These are phyloP conservation scores for Hyposoter didymator DNA, from an alignment of 2,888 invertebrate genomes.

Conservation along the genomic window DNA sequence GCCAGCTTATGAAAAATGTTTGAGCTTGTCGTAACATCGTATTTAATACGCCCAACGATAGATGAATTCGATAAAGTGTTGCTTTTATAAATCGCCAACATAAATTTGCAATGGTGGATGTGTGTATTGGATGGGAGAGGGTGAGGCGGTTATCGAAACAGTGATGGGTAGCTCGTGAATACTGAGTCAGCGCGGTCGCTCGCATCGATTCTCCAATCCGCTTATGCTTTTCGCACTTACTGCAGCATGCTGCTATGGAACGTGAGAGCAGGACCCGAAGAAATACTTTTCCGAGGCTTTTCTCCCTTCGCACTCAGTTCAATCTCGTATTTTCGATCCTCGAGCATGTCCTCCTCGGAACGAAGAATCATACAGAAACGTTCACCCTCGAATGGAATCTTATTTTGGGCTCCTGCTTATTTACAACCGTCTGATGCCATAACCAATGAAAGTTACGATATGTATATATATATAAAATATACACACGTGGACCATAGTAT, in stretches of 20 bases:
- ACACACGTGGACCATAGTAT: neutral
- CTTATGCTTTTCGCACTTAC: constrained; percentile 50
- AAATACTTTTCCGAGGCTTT: constrained; percentile 44
- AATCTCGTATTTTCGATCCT: constrained; percentile 38
- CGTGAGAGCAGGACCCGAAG: neutral
- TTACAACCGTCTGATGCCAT: constrained; percentile 49
- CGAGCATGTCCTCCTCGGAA: constrained; percentile 22
- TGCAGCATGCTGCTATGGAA: constrained; percentile 9
- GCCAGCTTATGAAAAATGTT: neutral
- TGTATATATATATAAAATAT: neutral
- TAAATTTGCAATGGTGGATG: constrained; percentile 1
- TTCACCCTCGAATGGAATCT: constrained; percentile 20
- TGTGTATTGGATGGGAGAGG: constrained; percentile 30
- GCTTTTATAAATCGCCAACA: constrained; percentile 7
- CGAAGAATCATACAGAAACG: constrained; percentile 3
- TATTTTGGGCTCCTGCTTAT: constrained; percentile 53
- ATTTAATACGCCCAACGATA: constrained; percentile 5
- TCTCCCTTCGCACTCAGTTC: constrained; percentile 1
- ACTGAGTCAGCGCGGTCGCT: constrained; percentile 43
- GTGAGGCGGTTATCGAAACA: constrained; percentile 48
- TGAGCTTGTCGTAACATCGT: neutral
- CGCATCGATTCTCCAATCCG: constrained; percentile 55
- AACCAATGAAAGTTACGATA: constrained; percentile 17
- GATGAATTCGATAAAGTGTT: constrained; percentile 5
- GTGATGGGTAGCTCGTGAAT: constrained; percentile 36